Percentiles rank a stretch among this genome's conserved stretches.
Conservation (phyloP, 2,113 vertebrate genomes). For the Chionodraco myersi region DNA sequence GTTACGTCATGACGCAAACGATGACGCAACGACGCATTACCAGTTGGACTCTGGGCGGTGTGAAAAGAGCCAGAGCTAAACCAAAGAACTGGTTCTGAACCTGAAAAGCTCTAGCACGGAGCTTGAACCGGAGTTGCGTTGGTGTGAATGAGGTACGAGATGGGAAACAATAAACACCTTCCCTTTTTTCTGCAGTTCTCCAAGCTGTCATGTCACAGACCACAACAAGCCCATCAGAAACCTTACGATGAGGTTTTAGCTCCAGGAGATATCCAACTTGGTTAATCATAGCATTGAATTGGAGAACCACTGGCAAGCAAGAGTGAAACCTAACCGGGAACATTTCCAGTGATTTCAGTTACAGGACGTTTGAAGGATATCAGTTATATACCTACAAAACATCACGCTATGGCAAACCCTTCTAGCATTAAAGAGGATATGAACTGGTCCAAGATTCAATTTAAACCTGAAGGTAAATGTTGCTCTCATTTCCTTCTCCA, state of each 20-base stretch:
- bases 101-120: too few relatives aligned
- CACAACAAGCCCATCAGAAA: conserved; percentile 16
- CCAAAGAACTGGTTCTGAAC: too few relatives aligned
- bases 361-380: neutral
- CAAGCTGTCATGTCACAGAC: conserved; percentile 31
- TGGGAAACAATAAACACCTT: conserved; percentile 34
- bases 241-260: conserved; percentile 15
- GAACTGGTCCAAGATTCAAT: conserved; percentile 1
- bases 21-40: too few relatives aligned
- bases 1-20: too few relatives aligned
- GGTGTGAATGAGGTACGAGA: neutral
- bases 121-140: too few relatives aligned
- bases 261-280: conserved; percentile 25
- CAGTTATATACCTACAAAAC: neutral
- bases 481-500: neutral
- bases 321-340: neutral
- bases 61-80: too few relatives aligned
- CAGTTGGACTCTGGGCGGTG: too few relatives aligned
- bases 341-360: conserved; percentile 16
- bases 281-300: conserved; percentile 20
- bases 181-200: conserved; percentile 4
- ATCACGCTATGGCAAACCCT: neutral
- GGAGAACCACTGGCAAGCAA: neutral
- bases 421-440: neutral
- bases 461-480: neutral